Conservation (phyloP, 2,888 invertebrate species). For the Volucella inflata region DNA sequence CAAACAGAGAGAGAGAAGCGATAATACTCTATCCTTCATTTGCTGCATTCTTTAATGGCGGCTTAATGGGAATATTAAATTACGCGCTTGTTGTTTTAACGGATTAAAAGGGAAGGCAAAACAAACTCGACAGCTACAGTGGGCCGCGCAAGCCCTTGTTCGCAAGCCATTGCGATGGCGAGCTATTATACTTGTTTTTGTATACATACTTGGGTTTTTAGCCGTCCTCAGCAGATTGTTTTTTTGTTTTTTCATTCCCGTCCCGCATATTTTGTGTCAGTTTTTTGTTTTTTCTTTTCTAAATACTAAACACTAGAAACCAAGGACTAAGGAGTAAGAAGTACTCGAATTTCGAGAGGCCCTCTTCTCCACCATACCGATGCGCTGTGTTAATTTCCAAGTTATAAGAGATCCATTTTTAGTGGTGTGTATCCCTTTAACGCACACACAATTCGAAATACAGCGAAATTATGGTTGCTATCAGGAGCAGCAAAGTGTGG, state of each 20-base stretch:
- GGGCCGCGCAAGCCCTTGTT: constrained; percentile 15
- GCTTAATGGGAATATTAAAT: constrained; percentile 84
- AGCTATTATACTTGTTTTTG: too few relatives aligned
- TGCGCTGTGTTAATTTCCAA: constrained; percentile 66
- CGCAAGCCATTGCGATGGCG: constrained; percentile 14
- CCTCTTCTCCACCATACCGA: constrained; percentile 6
- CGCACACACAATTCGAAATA: constrained; percentile 26
- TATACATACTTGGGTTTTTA: constrained; percentile 32
- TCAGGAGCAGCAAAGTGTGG: not conserved
- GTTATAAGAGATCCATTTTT: constrained; percentile 69
- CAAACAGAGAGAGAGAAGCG: constrained; percentile 4
- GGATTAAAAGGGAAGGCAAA: constrained; percentile 77
- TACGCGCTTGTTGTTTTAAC: constrained; percentile 81
- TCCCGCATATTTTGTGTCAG: constrained; percentile 37
- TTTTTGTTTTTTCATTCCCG: not conserved
- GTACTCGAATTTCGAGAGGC: constrained; percentile 20
- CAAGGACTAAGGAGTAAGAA: too few relatives aligned
- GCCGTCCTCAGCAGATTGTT: constrained; percentile 29
- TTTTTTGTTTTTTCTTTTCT: constrained; percentile 4
- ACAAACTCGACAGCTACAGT: constrained; percentile 65
- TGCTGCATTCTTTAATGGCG: constrained; percentile 81
- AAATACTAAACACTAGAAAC: too few relatives aligned
- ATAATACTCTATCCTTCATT: constrained; percentile 46
- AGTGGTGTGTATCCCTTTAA: constrained; percentile 52
- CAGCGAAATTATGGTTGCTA: constrained; percentile 22